Conservation (phyloP, 2,113 vertebrate genomes). For the Rhabdomys dilectus region DNA sequence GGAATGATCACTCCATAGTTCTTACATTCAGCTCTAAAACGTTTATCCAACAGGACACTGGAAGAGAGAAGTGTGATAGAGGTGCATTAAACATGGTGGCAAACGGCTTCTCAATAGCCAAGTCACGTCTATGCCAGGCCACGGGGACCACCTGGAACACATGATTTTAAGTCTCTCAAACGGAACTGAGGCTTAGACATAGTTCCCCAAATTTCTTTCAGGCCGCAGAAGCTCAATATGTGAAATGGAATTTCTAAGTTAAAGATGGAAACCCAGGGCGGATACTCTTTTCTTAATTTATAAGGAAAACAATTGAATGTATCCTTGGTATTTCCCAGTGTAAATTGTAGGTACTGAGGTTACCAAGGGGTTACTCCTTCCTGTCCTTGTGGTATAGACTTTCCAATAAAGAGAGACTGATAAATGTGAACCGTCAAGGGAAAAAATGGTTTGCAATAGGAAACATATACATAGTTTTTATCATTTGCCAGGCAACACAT, state of each 20-base stretch:
- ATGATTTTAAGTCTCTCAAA: neutral
- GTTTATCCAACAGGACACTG: conserved; percentile 98
- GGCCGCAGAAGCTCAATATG: neutral
- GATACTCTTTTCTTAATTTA: neutral
- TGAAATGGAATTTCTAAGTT: neutral
- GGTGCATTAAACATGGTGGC: neutral
- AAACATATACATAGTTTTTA: neutral
- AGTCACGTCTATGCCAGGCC: neutral
- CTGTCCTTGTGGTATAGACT: neutral
- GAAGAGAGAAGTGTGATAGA: conserved; percentile 49
- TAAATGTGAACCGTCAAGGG: neutral
- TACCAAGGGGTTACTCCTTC: neutral
- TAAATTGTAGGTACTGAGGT: neutral
- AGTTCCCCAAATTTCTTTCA: neutral
- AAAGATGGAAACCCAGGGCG: neutral
- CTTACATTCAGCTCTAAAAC: conserved; percentile 99
- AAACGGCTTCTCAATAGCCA: neutral
- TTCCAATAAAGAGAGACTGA: neutral
- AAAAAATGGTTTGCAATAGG: neutral
- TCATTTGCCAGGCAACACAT: neutral
- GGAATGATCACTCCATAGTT: conserved; percentile 99
- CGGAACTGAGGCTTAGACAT: neutral
- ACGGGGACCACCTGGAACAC: neutral
- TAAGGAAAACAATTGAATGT: neutral
- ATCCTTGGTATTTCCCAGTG: neutral